Conservation (phyloP, 2,888 invertebrate species). For the Phrixothrix hirtus region DNA sequence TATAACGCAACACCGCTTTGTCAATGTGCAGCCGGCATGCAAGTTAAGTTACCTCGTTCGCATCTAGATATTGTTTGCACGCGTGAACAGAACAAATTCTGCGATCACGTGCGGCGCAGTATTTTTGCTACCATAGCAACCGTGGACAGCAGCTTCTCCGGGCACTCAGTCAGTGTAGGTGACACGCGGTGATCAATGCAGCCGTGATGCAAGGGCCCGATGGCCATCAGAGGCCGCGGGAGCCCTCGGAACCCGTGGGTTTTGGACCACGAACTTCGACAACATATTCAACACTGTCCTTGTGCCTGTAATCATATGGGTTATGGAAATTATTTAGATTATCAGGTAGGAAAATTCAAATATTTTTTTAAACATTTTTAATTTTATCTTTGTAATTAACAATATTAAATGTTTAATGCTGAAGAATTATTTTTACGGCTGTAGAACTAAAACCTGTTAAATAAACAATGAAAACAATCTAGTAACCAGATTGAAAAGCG, state of each 20-base stretch:
- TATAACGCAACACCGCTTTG: conserved; percentile 21
- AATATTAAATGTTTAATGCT: not conserved
- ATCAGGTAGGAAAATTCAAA: conserved; percentile 69
- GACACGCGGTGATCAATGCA: conserved; percentile 52
- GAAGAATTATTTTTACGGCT: no score
- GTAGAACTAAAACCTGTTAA: no score
- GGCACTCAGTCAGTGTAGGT: conserved; percentile 54
- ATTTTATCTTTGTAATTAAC: not conserved
- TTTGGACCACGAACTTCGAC: conserved; percentile 81
- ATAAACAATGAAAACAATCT: no score
- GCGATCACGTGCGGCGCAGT: conserved; percentile 56
- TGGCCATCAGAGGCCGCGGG: conserved; percentile 55
- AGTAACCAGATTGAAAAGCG: no score
- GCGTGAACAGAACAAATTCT: conserved; percentile 50
- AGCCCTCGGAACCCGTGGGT: conserved; percentile 54
- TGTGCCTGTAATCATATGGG: conserved; percentile 94
- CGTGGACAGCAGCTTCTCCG: conserved; percentile 48
- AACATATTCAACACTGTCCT: conserved; percentile 86
- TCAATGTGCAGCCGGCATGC: conserved; percentile 40
- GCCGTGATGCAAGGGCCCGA: conserved; percentile 53
- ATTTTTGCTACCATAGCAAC: conserved; percentile 50
- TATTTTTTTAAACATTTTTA: not conserved
- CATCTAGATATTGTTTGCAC: conserved; percentile 39
- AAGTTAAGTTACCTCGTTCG: conserved; percentile 33
- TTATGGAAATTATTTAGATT: conserved; percentile 90